Evolutionary conservation across 2,797 vertebrate genomes (phyloP).

Genomic region (Coregonus suidteri): DNA sequence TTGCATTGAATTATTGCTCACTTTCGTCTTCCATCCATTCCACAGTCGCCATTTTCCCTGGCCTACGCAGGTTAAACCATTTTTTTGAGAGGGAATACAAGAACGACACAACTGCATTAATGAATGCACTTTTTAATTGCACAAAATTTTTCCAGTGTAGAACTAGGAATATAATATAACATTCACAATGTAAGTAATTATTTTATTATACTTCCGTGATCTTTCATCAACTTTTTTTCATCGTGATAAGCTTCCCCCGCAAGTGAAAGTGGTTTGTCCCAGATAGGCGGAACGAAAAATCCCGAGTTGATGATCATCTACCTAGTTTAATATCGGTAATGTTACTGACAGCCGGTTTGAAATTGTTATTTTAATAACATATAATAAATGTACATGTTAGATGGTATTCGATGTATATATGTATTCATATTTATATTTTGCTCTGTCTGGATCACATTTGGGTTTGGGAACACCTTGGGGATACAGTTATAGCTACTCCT

Average conservation of each 20-base stretch:
- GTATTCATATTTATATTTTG: too few relatives aligned
- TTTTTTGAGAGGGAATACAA: conserved; percentile 48
- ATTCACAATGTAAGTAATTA: neutral
- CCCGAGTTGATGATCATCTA: conserved; percentile 67
- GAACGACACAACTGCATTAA: neutral
- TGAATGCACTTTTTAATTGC: neutral
- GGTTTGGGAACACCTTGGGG: neutral
- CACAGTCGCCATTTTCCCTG: conserved; percentile 85
- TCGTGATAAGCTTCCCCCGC: conserved; percentile 40
- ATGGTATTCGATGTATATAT: neutral
- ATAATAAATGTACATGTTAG: neutral
- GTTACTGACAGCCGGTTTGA: neutral
- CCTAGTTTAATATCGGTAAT: neutral
- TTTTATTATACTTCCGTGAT: neutral
- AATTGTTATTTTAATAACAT: neutral
- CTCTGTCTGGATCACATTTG: neutral
- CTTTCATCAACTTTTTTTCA: neutral
- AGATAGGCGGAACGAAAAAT: conserved; percentile 77
- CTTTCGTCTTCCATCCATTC: conserved; percentile 83
- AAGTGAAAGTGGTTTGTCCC: conserved; percentile 66
- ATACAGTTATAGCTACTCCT: neutral
- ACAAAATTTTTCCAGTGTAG: neutral
- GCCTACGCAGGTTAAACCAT: conserved; percentile 76
- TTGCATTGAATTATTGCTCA: conserved; percentile 80
- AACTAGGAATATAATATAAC: neutral